Conservation (phyloP, 2,113 vertebrate genomes). For the Lipotes vexillifer region DNA sequence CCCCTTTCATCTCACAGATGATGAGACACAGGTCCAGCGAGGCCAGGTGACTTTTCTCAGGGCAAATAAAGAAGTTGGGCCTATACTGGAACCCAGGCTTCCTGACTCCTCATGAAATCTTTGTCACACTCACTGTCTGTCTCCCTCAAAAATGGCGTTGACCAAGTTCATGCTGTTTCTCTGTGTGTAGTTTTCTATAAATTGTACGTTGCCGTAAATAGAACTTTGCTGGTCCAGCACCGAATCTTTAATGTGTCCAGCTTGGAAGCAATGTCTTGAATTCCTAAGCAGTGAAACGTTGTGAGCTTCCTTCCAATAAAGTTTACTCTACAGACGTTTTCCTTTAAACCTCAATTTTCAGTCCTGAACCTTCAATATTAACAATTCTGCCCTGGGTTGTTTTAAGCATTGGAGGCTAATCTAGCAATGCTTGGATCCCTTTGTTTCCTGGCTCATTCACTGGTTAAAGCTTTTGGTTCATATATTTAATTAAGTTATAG, state of each 20-base stretch:
- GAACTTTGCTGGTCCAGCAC: not conserved
- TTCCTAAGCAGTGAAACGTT: not conserved
- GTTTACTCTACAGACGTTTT: not conserved
- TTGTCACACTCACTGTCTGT: not conserved
- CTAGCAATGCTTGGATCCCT: not conserved
- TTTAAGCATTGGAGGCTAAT: constrained; percentile 6
- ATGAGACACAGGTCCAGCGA: not conserved
- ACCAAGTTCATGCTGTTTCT: not conserved
- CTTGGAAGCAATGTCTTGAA: not conserved
- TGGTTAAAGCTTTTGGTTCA: constrained; percentile 22
- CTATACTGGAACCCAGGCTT: not conserved
- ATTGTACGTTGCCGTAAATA: not conserved
- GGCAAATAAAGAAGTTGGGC: not conserved
- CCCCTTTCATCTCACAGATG: not conserved
- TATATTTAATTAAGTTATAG: constrained; percentile 1
- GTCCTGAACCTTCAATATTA: constrained; percentile 5
- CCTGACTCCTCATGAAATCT: not conserved
- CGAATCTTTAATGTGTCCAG: not conserved
- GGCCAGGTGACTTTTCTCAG: not conserved
- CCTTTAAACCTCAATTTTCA: not conserved
- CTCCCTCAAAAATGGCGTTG: not conserved
- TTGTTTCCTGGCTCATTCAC: not conserved
- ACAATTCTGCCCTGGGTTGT: not conserved
- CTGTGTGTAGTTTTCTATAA: not conserved
- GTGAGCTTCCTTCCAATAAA: not conserved